Evolutionary conservation across 2,888 invertebrate species (phyloP).

Genomic region (Coleophora flavipennella): DNA sequence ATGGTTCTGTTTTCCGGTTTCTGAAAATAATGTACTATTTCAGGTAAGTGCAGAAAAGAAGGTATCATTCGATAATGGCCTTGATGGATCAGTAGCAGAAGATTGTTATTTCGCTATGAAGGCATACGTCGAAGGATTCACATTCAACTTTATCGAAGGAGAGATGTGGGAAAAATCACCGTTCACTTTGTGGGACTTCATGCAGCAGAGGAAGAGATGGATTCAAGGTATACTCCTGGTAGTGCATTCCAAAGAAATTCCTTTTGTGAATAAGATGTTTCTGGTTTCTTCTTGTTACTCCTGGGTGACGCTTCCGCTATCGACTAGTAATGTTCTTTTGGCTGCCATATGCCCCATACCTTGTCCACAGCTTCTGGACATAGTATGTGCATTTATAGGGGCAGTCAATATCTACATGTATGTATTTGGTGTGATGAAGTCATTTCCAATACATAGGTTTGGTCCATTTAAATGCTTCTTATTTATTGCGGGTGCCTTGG

Average conservation of each 20-base stretch:
- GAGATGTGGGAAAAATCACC: slow-evolving; percentile 99
- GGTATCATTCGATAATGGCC: slow-evolving; percentile 96
- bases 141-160: slow-evolving; percentile 96
- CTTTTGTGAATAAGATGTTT: slow-evolving; percentile 83
- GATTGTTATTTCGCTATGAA: slow-evolving; percentile 98
- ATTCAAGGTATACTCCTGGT: slow-evolving; percentile 92
- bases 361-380: slow-evolving; percentile 86
- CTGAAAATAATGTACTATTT: too few relatives aligned
- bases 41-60: slow-evolving; percentile 91
- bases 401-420: slow-evolving; percentile 98
- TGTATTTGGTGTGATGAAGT: slow-evolving; percentile 96
- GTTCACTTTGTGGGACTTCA: slow-evolving; percentile 94
- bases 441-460: slow-evolving; percentile 91
- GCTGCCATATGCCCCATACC: slow-evolving; percentile 90
- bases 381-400: slow-evolving; percentile 91
- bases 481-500: slow-evolving; percentile 88
- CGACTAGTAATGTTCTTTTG: slow-evolving; percentile 90
- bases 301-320: slow-evolving; percentile 95
- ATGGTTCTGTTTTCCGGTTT: too few relatives aligned
- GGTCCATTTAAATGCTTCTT: slow-evolving; percentile 84
- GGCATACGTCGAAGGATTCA: slow-evolving; percentile 90
- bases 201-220: slow-evolving; percentile 97
- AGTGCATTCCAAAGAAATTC: slow-evolving; percentile 89
- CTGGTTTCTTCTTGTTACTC: slow-evolving; percentile 93
- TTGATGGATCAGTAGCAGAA: slow-evolving; percentile 98